Base-by-base conservation (phyloP, 2,888 invertebrate genomes). In the Rhingia rostrata region DNA sequence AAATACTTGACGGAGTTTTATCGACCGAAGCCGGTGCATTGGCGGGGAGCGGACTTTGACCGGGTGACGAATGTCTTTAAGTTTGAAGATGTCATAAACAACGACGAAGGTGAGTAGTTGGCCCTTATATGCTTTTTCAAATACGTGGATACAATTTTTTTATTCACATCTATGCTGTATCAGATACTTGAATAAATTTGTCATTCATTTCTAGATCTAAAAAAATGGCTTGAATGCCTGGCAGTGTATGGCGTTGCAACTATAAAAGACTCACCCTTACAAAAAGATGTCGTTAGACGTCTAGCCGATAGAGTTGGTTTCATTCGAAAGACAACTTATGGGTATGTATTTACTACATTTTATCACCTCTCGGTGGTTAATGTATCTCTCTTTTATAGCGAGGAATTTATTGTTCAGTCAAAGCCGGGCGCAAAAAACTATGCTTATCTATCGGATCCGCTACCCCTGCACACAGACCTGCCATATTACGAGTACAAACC, bases 401-500 rank as follows among this genome's bases (percentile, higher is more conserved):
- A 94, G 75, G 94, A 94, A 88, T 95, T 94, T 88, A 89, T 93
- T 9, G 95, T 96, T 0, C 93, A 93, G 88, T 93, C 93, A 47
- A 95, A 95, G 75, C 91, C 93, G 4, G 94, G 94, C 47, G 95
- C 96, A 0, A 94, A 94, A 87, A 96, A 96, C 88, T 94, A 95
- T 54, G 96, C 96, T 0, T 96, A 96, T 88, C 92, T 95, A 39
- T 94, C 94, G 0, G 93, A 93, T 79, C 93, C 93, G 53, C 91
- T 96, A 60, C 95, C 95, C 79, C 92, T 96, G 88, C 96, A 96
- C 88, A 94, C 94, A 0, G 96, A 96, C 89, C 92, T 96, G 72
- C 95, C 96, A 0, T 96, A 96, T 88, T 95, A 96, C 88, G 94
- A 95, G 86, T 95, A 95, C 88, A 94, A 94, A 83, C 96, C 96